phyloP scores from a whole-genome alignment of 2,113 vertebrate species.

The Chrysemys picta region DNA sequence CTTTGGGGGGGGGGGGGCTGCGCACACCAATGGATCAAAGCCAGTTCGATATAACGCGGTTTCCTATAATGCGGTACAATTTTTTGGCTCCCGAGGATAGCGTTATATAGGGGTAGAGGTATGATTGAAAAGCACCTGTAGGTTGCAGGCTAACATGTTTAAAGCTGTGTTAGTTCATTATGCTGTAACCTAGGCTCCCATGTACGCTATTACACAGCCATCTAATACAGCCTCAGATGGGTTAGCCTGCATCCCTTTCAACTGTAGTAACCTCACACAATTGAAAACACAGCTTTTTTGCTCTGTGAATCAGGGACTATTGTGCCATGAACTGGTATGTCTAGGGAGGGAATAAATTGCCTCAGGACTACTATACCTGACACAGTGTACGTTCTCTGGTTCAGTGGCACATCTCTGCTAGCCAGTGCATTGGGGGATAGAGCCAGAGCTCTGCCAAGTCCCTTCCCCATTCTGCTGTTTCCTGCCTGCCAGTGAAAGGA shows the following conservation, averaged over 20 bases:
- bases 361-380: background rate
- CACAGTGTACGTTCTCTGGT: rapidly evolving
- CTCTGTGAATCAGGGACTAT: background rate
- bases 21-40: no score
- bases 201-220: background rate
- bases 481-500: background rate
- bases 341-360: no score
- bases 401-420: rapidly evolving
- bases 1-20: no score
- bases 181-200: background rate
- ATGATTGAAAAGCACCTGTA: background rate
- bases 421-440: background rate
- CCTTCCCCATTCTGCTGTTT: background rate
- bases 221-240: background rate
- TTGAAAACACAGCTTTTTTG: background rate
- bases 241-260: background rate
- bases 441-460: background rate
- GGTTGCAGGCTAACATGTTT: background rate
- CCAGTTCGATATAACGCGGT: no score
- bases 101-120: no score
- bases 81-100: no score
- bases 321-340: background rate
- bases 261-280: background rate
- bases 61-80: no score
- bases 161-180: rapidly evolving